These are phyloP conservation scores for Trematomus bernacchii DNA, from an alignment of 2,797 vertebrate species.

Conservation along the genomic window DNA sequence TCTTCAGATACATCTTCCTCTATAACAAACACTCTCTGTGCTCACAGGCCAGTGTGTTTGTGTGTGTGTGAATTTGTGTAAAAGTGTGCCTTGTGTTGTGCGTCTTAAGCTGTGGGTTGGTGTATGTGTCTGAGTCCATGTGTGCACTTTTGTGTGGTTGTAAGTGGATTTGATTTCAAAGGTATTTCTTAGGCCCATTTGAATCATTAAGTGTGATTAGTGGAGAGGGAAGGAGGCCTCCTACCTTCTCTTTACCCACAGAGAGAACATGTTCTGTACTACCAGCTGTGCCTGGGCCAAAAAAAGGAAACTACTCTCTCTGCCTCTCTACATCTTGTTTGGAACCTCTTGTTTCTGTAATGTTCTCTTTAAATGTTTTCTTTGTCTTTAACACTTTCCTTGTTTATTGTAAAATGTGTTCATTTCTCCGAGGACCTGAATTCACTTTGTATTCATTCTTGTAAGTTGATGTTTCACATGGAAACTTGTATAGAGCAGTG, in stretches of 20 bases:
- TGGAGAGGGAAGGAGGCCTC: constrained; percentile 67
- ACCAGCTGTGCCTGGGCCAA: constrained; percentile 56
- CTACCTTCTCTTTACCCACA: constrained; percentile 61
- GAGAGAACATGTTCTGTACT: constrained; percentile 61
- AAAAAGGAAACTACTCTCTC: constrained; percentile 29
- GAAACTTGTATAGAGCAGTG: not conserved
- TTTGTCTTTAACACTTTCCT: not conserved
- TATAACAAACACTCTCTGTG: constrained; percentile 39
- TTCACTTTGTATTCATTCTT: no score
- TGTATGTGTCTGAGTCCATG: constrained; percentile 24
- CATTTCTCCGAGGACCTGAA: not conserved
- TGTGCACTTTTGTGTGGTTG: constrained; percentile 49
- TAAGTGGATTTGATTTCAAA: constrained; percentile 83
- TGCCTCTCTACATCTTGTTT: not conserved
- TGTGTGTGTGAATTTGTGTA: constrained; percentile 12
- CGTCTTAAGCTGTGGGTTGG: not conserved
- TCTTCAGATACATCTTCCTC: constrained; percentile 59
- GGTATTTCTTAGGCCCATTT: constrained; percentile 80
- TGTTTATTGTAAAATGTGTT: not conserved
- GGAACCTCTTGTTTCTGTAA: not conserved
- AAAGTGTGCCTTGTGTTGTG: constrained; percentile 19
- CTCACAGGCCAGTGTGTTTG: constrained; percentile 20
- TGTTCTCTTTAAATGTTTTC: not conserved
- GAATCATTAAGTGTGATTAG: constrained; percentile 85
- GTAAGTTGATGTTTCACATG: not conserved